phyloP scores from a whole-genome alignment of 2,797 vertebrate genomes.

The Luscinia megarhynchos region DNA sequence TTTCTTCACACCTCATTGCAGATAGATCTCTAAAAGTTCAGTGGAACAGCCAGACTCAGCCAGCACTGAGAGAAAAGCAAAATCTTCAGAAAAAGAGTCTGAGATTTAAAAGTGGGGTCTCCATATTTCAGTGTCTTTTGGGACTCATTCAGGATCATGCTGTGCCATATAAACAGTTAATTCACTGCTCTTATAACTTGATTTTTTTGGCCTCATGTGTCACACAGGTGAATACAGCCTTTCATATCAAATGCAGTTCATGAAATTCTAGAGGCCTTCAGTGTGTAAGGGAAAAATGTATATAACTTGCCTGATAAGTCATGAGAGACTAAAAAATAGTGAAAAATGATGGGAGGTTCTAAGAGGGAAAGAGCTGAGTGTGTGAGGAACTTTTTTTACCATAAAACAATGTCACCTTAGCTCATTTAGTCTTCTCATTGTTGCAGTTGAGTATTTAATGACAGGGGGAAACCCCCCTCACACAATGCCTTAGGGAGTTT shows the following conservation, averaged over 20 bases:
- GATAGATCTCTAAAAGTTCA: background rate
- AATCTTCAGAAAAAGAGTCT: background rate
- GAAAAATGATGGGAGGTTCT: background rate
- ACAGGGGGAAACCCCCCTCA: fast-evolving
- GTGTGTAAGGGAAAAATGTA: background rate
- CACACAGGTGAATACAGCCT: background rate
- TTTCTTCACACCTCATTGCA: background rate
- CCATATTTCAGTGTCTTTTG: background rate
- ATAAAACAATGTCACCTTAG: background rate
- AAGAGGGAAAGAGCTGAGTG: background rate
- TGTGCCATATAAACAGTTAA: background rate
- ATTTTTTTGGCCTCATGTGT: background rate
- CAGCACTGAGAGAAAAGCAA: background rate
- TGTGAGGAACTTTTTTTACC: background rate
- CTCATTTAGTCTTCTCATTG: background rate
- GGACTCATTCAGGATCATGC: background rate
- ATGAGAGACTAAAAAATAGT: background rate
- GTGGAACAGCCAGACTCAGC: background rate
- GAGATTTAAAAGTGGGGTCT: background rate
- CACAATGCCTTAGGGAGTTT: background rate
- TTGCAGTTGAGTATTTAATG: background rate
- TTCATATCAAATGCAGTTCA: background rate
- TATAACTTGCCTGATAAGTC: background rate
- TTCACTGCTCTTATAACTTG: background rate
- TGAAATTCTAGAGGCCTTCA: background rate